Evolutionary conservation across 1,140 invertebrate species (phyloP).

Genomic region (Sinella curviseta): DNA sequence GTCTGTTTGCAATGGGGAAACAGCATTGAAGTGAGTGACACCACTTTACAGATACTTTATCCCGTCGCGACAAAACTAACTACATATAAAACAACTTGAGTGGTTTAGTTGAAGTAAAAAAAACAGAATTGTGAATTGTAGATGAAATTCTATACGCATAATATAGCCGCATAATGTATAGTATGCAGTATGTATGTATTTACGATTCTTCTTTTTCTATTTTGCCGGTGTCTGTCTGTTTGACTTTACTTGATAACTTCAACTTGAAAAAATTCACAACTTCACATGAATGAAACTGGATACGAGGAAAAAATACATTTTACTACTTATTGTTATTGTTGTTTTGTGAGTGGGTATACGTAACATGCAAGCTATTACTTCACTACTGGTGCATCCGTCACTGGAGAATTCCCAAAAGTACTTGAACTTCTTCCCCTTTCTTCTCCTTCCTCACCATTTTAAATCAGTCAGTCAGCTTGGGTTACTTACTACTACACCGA

Average conservation of each 20-base stretch:
- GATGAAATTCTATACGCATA: no score
- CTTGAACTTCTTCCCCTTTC: conserved; percentile 2
- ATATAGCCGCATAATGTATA: no score
- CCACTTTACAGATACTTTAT: conserved; percentile 17
- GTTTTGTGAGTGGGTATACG: not conserved
- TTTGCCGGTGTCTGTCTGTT: no score
- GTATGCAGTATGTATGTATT: no score
- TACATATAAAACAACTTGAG: no score
- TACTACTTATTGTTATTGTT: not conserved
- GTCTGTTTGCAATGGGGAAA: not conserved
- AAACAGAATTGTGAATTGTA: no score
- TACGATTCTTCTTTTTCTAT: not conserved
- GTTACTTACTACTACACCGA: not conserved
- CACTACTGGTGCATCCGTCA: not conserved
- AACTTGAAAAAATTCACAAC: not conserved
- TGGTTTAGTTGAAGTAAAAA: no score
- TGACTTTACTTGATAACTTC: no score
- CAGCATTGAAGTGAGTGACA: conserved; percentile 13
- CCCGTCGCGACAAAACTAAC: not conserved
- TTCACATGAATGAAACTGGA: no score
- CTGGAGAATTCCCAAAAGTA: conserved; percentile 12
- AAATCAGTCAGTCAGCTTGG: not conserved
- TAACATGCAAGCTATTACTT: no score
- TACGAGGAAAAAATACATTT: no score
- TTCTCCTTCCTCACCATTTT: not conserved